Evolutionary conservation across 2,113 vertebrate species (phyloP).

Genomic region (Patagioenas fasciata): DNA sequence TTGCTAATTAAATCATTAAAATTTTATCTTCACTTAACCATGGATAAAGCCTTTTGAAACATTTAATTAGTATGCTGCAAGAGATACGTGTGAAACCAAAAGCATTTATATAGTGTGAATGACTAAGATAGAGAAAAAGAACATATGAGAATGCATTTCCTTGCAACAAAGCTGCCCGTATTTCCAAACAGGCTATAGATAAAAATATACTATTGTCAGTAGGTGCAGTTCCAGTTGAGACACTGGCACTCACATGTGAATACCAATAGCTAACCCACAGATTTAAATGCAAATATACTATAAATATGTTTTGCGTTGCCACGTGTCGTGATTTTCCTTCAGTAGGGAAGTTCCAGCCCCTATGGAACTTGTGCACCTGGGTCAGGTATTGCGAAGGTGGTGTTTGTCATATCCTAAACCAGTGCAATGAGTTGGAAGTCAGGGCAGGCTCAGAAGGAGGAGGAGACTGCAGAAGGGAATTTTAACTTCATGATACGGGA

Average conservation of each 20-base stretch:
- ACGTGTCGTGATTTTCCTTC: not conserved
- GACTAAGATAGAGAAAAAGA: not conserved
- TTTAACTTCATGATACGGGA: not conserved
- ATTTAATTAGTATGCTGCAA: slow-evolving; percentile 74
- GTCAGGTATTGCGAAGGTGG: not conserved
- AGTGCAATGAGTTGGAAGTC: not conserved
- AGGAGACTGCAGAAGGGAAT: not conserved
- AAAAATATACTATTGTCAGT: not conserved
- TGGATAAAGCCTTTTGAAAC: slow-evolving; percentile 76
- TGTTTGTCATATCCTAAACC: not conserved
- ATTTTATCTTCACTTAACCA: slow-evolving; percentile 79
- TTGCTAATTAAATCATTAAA: slow-evolving; percentile 83
- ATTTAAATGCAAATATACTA: not conserved
- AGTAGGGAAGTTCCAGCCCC: not conserved
- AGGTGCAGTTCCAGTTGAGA: not conserved
- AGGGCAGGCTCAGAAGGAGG: not conserved
- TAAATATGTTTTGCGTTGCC: not conserved
- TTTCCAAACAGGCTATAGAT: not conserved
- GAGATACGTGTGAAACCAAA: slow-evolving; percentile 38
- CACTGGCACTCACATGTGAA: not conserved
- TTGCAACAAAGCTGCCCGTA: not conserved
- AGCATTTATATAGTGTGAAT: slow-evolving; percentile 10
- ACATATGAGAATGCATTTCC: not conserved
- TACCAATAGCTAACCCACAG: not conserved
- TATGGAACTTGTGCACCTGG: not conserved